Percentiles rank a stretch among this genome's conserved stretches.
Evolutionary conservation across 2,797 vertebrate species (phyloP).

Genomic region (Acanthopagrus latus): DNA sequence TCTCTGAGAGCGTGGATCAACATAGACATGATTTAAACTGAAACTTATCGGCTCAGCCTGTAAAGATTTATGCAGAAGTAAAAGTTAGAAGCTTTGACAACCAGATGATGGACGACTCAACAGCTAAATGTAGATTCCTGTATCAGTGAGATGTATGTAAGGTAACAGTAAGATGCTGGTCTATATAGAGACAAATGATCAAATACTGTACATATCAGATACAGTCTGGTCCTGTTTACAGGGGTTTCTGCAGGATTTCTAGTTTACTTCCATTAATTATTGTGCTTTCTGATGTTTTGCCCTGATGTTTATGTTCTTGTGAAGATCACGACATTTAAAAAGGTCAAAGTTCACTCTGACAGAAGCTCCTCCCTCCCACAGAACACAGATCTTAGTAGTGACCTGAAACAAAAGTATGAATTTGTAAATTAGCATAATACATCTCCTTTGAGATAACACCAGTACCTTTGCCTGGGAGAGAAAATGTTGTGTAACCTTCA

Average conservation of each 20-base stretch:
- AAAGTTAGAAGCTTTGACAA: conserved; percentile 42
- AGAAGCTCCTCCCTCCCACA: no score
- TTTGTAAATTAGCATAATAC: no score
- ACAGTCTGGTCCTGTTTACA: background rate
- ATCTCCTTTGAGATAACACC: no score
- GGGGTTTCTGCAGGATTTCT: background rate
- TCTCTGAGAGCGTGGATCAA: conserved; percentile 21
- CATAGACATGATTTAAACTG: conserved; percentile 32
- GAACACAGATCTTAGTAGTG: no score
- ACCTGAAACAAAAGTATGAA: no score
- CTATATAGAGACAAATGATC: conserved; percentile 7
- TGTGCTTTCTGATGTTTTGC: no score
- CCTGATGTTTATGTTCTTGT: no score
- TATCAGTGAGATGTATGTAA: conserved; percentile 23
- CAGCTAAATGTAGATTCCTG: conserved; percentile 36
- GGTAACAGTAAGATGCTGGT: background rate
- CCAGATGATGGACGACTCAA: conserved; percentile 56
- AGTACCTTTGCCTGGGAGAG: background rate
- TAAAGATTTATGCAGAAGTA: conserved; percentile 31
- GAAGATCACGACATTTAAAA: no score
- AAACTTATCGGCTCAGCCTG: conserved; percentile 29
- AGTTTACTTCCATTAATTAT: no score
- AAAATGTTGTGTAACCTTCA: background rate
- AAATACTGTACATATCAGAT: background rate
- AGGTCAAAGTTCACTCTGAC: no score